phyloP scores from a whole-genome alignment of 2,113 vertebrate species.

The Leptobrachium ailaonicum region DNA sequence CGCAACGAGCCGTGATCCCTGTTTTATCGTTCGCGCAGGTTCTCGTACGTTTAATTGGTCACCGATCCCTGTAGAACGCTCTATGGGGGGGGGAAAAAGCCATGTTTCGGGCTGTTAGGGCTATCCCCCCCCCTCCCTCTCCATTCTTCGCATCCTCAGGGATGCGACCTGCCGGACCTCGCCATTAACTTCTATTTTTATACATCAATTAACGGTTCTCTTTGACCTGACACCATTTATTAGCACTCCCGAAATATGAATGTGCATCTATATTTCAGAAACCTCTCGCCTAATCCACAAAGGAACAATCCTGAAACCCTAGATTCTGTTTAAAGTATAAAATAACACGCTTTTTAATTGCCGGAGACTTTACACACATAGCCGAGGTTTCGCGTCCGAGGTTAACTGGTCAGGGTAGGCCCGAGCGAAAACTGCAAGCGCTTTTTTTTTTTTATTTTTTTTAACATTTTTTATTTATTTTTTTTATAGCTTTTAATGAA shows the following conservation, averaged over 20 bases:
- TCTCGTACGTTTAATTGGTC: too few relatives aligned
- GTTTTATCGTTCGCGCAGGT: too few relatives aligned
- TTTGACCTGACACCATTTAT: conserved; percentile 38
- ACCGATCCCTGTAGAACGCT: too few relatives aligned
- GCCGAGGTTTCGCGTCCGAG: conserved; percentile 37
- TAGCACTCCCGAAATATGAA: conserved; percentile 22
- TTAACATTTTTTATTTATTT: too few relatives aligned
- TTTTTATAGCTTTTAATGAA: conserved; percentile 25
- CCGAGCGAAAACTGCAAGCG: conserved; percentile 18
- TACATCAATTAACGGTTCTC: conserved; percentile 33
- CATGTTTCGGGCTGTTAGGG: too few relatives aligned
- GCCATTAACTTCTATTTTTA: conserved; percentile 1
- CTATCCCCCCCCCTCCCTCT: too few relatives aligned
- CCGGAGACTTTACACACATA: conserved; percentile 9
- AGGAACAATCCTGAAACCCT: conserved; percentile 24
- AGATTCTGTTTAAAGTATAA: background rate
- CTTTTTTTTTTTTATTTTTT: conserved; percentile 32
- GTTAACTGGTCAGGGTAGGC: conserved; percentile 26
- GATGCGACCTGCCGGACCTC: background rate
- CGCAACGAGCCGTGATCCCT: too few relatives aligned
- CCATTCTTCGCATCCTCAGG: background rate
- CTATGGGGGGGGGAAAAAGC: too few relatives aligned
- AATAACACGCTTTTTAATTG: conserved; percentile 21
- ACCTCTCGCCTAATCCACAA: conserved; percentile 39
- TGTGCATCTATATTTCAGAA: conserved; percentile 25